Evolutionary conservation across 2,888 invertebrate species (phyloP).

Genomic region (Drosophila mayaguana): DNA sequence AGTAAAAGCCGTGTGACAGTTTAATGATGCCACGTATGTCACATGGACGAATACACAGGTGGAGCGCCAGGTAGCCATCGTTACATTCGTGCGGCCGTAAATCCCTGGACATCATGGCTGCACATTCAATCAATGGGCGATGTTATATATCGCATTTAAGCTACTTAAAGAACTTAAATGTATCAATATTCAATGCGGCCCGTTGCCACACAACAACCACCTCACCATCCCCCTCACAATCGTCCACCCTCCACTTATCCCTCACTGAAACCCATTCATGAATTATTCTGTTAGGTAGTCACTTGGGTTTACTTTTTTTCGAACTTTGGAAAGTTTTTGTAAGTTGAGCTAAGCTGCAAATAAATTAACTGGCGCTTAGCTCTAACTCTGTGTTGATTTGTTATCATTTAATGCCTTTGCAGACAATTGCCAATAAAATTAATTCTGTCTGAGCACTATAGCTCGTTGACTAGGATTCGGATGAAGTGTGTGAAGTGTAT

Average conservation of each 20-base stretch:
- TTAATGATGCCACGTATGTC: constrained; percentile 57
- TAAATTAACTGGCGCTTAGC: constrained; percentile 4
- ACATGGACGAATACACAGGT: not conserved
- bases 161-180: constrained; percentile 58
- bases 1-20: constrained; percentile 46
- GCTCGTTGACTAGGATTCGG: constrained; percentile 12
- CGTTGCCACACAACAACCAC: not conserved
- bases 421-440: constrained; percentile 9
- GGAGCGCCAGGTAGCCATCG: constrained; percentile 20
- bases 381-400: not conserved
- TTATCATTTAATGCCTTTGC: not conserved
- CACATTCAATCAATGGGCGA: constrained; percentile 46
- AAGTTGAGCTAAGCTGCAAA: constrained; percentile 22
- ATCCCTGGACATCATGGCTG: constrained; percentile 35
- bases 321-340: constrained; percentile 13
- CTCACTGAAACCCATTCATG: constrained; percentile 11
- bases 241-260: not conserved
- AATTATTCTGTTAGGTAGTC: constrained; percentile 32
- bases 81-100: constrained; percentile 38
- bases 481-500: not conserved
- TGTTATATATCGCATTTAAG: constrained; percentile 43
- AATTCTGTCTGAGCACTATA: constrained; percentile 5
- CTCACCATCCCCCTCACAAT: not conserved
- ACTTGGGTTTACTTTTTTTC: constrained; percentile 3
- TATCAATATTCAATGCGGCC: constrained; percentile 60